Base-by-base conservation (phyloP, 1,140 invertebrate genomes). In the Saxidomus purpurata region DNA sequence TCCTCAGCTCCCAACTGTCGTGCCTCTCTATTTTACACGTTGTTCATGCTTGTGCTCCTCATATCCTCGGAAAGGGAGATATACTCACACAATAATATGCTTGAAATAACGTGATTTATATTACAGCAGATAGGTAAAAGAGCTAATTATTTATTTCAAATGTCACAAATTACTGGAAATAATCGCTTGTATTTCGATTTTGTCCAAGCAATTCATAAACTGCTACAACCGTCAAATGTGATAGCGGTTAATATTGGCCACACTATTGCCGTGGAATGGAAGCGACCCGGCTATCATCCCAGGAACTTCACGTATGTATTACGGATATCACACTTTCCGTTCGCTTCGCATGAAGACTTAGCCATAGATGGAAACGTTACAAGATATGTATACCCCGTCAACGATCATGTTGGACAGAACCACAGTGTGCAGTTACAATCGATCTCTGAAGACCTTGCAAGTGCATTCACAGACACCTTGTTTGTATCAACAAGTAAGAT, bases 341-440 rank as follows among this genome's bases (percentile, higher is more conserved):
- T 83, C 22, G 40, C 22, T 6, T 83, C 59, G 59, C 43, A 63
- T 40, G 9, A 40, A 31, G 36, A 61, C 36, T 19, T 83, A 13
- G 17, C 28, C 19, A 13, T 82, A 17, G 25, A 59, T 6, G 79
- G 49, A 82, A 82, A 82, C 49, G 22, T n/a, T 4, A 83, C 59
- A 13, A 43, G 15, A 4, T 63, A 67, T 36, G 25, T n/a, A 22
- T 38, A 49, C 38, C 13, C 19, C 8, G 38, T 83, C 17, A 83
- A 22, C 36, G 67, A 34, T 43, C 80, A 83, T 31, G 13, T 67
- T 22, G 80, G 80, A n/a, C 80, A 83, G 43, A 82, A 63, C 55
- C 61, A 31, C 79, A 61, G 38, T 28, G 15, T 83, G 25, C 80
- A 83, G 61, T 17, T 83, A 15, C 49, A 61, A 31, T 43, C 77